Percentiles rank a stretch among this genome's conserved stretches.
Evolutionary conservation across 2,888 invertebrate species (phyloP).

Genomic region (Athalia circularis): DNA sequence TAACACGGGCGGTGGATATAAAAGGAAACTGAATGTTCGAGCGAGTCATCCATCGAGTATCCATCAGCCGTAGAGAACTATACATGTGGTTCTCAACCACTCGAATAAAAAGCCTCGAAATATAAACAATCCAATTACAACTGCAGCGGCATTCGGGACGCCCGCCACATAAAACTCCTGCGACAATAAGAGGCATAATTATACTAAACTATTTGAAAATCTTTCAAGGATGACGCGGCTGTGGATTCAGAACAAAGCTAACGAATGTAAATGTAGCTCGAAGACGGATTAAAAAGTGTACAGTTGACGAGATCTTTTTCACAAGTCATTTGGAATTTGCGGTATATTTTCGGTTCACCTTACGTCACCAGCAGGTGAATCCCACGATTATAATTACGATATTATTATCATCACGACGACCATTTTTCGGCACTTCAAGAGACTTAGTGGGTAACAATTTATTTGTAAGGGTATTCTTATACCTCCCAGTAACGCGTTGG

Average conservation of each 20-base stretch:
- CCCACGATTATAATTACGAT: constrained; percentile 7
- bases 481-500: not conserved
- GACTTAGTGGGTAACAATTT: not conserved
- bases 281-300: constrained; percentile 16
- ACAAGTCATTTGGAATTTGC: no score
- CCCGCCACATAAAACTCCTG: not conserved
- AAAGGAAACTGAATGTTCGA: constrained; percentile 53
- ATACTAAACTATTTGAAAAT: constrained; percentile 61
- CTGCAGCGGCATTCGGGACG: constrained; percentile 44
- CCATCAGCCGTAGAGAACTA: constrained; percentile 50
- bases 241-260: constrained; percentile 48
- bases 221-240: not conserved
- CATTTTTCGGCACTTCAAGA: constrained; percentile 4
- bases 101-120: constrained; percentile 41
- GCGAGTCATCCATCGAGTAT: constrained; percentile 55
- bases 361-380: not conserved
- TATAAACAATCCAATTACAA: constrained; percentile 55
- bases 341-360: no score
- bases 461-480: not conserved
- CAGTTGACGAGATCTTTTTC: not conserved
- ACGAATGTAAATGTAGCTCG: constrained; percentile 60
- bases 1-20: constrained; percentile 8
- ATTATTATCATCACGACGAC: not conserved
- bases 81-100: constrained; percentile 44
- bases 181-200: constrained; percentile 64